Evolutionary conservation across 2,888 invertebrate species (phyloP).

Genomic region (Ecliptopera silaceata): DNA sequence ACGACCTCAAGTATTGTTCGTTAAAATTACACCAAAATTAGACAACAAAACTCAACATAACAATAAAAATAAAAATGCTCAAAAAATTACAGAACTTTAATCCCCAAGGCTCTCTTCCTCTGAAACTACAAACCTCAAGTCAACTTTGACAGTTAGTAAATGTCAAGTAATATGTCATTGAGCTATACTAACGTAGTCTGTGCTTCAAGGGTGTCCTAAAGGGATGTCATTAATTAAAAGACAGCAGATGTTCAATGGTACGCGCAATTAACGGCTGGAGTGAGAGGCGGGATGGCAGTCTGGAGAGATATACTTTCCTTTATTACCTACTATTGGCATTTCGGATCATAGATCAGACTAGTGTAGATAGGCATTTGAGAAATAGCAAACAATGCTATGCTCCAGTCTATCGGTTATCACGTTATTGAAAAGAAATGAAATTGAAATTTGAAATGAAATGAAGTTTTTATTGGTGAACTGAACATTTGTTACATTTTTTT

Average conservation of each 20-base stretch:
- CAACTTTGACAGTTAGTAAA: not conserved
- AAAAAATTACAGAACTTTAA: no score
- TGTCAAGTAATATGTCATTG: not conserved
- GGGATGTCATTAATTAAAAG: constrained; percentile 70
- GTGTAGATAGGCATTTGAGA: constrained; percentile 10
- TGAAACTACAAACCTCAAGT: not conserved
- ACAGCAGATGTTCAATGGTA: constrained; percentile 68
- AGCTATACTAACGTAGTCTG: not conserved
- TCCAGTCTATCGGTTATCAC: no score
- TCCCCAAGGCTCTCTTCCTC: no score
- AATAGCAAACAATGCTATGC: no score
- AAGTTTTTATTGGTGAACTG: no score
- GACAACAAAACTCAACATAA: no score
- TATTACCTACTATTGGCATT: constrained; percentile 48
- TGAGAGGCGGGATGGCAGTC: constrained; percentile 47
- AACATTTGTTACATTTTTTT: no score
- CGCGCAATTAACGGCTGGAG: constrained; percentile 62
- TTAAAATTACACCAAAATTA: no score
- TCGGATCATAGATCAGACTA: constrained; percentile 9
- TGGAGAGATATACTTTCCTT: constrained; percentile 49
- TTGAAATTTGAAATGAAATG: no score
- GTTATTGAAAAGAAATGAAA: no score
- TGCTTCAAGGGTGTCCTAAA: constrained; percentile 28
- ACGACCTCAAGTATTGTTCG: no score
- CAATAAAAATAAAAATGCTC: no score